Conservation (phyloP, 2,888 invertebrate genomes). For the Drosophila phalerata region DNA sequence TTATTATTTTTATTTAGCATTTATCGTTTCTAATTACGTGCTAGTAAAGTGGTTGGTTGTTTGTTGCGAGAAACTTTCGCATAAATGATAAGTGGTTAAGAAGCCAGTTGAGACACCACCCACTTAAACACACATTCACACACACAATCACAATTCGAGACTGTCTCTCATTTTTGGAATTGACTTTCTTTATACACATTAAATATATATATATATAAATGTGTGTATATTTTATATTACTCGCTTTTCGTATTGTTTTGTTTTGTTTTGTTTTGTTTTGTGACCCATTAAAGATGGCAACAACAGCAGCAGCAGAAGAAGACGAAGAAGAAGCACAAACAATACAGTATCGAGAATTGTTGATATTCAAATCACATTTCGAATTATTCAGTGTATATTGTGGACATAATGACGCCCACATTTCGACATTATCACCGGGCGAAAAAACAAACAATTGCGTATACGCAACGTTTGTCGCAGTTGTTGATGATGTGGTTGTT, state of each 20-base stretch:
- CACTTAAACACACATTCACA: constrained; percentile 17
- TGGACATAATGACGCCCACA: constrained; percentile 48
- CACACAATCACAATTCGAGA: background rate
- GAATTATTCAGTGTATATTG: constrained; percentile 28
- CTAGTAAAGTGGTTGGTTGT: constrained; percentile 21
- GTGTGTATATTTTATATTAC: constrained; percentile 13
- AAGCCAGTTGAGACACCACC: constrained; percentile 25
- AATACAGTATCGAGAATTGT: constrained; percentile 27
- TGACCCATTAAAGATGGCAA: constrained; percentile 35
- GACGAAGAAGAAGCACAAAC: background rate
- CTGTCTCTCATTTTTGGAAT: constrained; percentile 10
- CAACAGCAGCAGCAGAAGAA: background rate
- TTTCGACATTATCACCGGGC: constrained; percentile 36
- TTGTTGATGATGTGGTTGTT: background rate
- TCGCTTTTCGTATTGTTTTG: background rate
- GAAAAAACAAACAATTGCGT: constrained; percentile 60
- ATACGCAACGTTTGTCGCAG: constrained; percentile 54
- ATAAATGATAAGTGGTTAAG: constrained; percentile 32
- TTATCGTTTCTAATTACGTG: constrained; percentile 62
- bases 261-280: constrained; percentile 20
- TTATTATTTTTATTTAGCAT: constrained; percentile 1
- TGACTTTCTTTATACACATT: constrained; percentile 39
- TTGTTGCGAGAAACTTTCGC: constrained; percentile 45
- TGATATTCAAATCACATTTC: constrained; percentile 51
- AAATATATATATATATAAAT: background rate